Evolutionary conservation across 2,888 invertebrate genomes (phyloP).

Genomic region (Microctonus brassicae): DNA sequence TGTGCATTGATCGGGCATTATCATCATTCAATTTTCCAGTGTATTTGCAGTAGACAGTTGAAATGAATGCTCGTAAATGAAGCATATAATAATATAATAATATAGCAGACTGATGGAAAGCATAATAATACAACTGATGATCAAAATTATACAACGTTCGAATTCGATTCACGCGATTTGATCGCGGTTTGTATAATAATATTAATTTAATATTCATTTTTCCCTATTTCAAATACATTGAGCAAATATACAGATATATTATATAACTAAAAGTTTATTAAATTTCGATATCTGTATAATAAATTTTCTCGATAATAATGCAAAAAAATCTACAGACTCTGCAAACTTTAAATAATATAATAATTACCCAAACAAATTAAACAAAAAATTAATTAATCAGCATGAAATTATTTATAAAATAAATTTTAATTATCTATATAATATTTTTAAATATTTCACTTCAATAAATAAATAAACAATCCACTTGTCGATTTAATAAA

Average conservation of each 20-base stretch:
- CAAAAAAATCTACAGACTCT: slow-evolving; percentile 2
- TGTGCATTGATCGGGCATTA: background rate
- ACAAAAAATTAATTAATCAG: background rate
- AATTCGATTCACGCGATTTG: background rate
- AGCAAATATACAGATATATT: background rate
- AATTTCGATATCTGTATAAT: background rate
- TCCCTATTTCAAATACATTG: background rate
- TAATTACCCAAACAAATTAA: slow-evolving; percentile 12
- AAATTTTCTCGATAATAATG: slow-evolving; percentile 30
- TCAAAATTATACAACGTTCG: background rate
- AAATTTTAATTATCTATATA: too few species aligned
- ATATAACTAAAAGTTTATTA: background rate
- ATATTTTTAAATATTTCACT: background rate
- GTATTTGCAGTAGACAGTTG: background rate
- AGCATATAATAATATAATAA: too few species aligned
- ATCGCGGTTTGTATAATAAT: slow-evolving; percentile 25
- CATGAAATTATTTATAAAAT: background rate
- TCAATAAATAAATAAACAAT: background rate
- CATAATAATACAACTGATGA: background rate
- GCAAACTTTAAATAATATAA: background rate
- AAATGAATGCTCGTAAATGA: slow-evolving; percentile 1
- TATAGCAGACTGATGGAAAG: slow-evolving; percentile 16
- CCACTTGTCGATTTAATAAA: background rate
- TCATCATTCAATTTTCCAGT: background rate
- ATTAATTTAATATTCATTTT: slow-evolving; percentile 20